Base-by-base conservation (phyloP, 1,140 invertebrate genomes). In the Potamilus streckersoni region DNA sequence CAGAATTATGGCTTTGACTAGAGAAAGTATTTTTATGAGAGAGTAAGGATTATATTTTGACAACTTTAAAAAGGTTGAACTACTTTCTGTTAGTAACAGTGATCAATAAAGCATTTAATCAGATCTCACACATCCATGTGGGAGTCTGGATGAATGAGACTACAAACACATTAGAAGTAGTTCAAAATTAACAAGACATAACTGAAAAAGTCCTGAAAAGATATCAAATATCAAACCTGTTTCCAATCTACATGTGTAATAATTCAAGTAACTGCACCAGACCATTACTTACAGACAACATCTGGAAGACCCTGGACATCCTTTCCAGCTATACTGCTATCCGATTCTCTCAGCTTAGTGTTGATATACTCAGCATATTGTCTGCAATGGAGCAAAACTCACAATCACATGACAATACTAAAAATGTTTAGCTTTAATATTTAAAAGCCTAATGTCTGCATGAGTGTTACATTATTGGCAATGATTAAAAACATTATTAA, bases 291-390 rank as follows among this genome's bases (percentile, higher is more conserved):
- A 89, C 88, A 81, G 63, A 89, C 82, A 76, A 84, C 76, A 83
- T 89, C 88, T 6, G 88, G 88, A 20, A 89, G 73, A 59, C 82
- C 84, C 23, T 80, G 69, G 5, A 89, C 87, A 78, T 89, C 88
- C 71, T 81, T 81, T 1, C 83, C 82, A 56, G 78, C 82, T 38
- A 81, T 66, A 60, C 59, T 80, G 15, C 70, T 68, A 8, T 84
- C 83, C 62, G 82, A 67, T 72, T 85, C 83, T 60, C 73, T 79
- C 57, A 81, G 66, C 68, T 82, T 66, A 20, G 71, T 69, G 38
- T 79, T 81, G 17, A 85, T 73, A 78, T 80, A 85, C 15, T 88
- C 85, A n/a, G 79, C 75, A 80, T 83, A 85, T 75, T 87, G 84
- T 67, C 86, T 88, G 79, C 38, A 77, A 83, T 16, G 17, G 67